Evolutionary conservation across 2,113 vertebrate species (phyloP).

Genomic region (Tychaedon coryphoeus): DNA sequence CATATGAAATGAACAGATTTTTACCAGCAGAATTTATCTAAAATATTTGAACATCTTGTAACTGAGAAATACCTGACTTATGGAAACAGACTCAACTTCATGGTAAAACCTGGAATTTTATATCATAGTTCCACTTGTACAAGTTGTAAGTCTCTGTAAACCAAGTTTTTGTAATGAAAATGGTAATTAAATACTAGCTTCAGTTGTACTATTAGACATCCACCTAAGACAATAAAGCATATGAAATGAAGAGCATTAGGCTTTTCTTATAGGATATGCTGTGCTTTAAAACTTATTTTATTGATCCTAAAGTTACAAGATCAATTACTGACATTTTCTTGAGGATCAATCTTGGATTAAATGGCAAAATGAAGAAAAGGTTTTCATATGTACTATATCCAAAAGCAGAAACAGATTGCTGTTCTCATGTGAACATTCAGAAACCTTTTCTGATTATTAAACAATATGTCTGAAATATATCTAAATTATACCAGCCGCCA

Average conservation of each 20-base stretch:
- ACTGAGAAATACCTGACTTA: not conserved
- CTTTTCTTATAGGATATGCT: not conserved
- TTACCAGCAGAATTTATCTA: not conserved
- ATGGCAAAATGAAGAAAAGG: slow-evolving; percentile 50
- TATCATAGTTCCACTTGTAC: not conserved
- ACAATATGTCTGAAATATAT: slow-evolving; percentile 35
- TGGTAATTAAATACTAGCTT: not conserved
- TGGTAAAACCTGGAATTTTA: not conserved
- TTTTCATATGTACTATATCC: slow-evolving; percentile 38
- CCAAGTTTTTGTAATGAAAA: not conserved
- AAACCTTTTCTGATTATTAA: slow-evolving; percentile 52
- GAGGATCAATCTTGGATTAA: slow-evolving; percentile 37
- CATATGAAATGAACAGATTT: not conserved
- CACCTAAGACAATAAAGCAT: not conserved
- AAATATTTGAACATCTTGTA: not conserved
- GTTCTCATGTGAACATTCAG: slow-evolving; percentile 6
- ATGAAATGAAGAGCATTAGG: slow-evolving; percentile 38
- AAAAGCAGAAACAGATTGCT: slow-evolving; percentile 33
- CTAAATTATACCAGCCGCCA: slow-evolving; percentile 29
- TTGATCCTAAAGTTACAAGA: slow-evolving; percentile 60
- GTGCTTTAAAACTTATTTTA: slow-evolving; percentile 64
- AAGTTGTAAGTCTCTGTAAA: not conserved
- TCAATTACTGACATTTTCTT: slow-evolving; percentile 47
- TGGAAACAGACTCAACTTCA: fast-evolving
- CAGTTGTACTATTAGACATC: not conserved